A percentile compares a stretch with the other conserved stretches of the same genome.
phyloP scores from a whole-genome alignment of 2,113 vertebrate species.

The Chloropsis cyanopogon region DNA sequence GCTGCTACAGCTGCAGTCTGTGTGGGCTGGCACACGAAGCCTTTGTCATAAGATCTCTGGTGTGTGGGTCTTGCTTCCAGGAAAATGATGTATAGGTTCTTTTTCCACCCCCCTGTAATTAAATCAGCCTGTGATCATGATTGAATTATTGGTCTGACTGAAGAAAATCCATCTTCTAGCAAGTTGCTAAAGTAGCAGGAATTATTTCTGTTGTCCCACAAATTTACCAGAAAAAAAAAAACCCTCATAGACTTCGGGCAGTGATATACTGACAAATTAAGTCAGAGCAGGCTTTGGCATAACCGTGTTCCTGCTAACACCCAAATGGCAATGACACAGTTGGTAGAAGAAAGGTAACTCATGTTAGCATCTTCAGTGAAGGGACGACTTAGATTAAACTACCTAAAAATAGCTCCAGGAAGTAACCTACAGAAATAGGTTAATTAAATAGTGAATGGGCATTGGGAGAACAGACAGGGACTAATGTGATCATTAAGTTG shows the following conservation, averaged over 20 bases:
- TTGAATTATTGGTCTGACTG: not conserved
- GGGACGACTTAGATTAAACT: slow-evolving; percentile 40
- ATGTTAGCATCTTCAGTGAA: slow-evolving; percentile 3
- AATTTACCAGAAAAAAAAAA: not conserved
- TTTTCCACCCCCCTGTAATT: not conserved
- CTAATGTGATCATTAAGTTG: slow-evolving; percentile 63
- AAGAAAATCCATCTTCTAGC: not conserved
- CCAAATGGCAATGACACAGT: not conserved
- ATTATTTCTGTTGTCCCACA: not conserved
- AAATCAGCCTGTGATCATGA: not conserved
- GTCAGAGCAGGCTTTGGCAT: not conserved
- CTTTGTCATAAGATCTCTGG: not conserved
- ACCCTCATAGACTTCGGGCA: not conserved
- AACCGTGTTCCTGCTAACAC: not conserved
- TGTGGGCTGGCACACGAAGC: not conserved
- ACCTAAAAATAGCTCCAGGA: slow-evolving; percentile 36
- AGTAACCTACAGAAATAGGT: slow-evolving; percentile 69
- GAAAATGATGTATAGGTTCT: not conserved
- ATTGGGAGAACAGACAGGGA: slow-evolving; percentile 58
- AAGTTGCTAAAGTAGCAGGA: not conserved
- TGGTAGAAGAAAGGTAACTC: not conserved
- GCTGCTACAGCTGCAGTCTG: slow-evolving; percentile 24
- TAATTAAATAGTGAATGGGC: slow-evolving; percentile 56
- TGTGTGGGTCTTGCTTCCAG: not conserved
- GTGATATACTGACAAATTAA: not conserved